Percentiles rank a stretch among this genome's conserved stretches.
These are phyloP conservation scores for Scarus forsteni DNA, from an alignment of 2,797 vertebrate species.

Conservation along the genomic window DNA sequence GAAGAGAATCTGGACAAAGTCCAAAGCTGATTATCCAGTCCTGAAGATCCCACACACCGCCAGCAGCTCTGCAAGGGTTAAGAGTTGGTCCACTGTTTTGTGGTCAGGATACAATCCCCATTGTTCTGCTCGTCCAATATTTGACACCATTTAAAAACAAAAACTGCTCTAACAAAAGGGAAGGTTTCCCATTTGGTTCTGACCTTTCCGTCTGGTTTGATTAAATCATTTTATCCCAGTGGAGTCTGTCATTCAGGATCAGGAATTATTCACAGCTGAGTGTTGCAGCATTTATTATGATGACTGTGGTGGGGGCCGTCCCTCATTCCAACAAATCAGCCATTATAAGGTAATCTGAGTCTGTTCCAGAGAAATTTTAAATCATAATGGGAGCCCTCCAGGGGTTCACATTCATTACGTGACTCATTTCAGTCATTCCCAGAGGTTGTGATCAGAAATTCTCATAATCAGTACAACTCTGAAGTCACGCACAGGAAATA, in stretches of 20 bases:
- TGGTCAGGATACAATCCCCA: too few relatives aligned
- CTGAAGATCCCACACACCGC: too few relatives aligned
- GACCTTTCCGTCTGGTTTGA: constrained; percentile 32
- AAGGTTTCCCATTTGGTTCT: background rate
- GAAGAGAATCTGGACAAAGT: too few relatives aligned
- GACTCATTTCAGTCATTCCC: constrained; percentile 34
- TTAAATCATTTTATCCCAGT: constrained; percentile 36
- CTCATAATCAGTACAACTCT: background rate
- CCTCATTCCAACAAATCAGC: constrained; percentile 37
- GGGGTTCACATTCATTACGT: constrained; percentile 47
- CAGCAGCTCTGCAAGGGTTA: too few relatives aligned
- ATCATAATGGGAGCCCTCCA: constrained; percentile 32
- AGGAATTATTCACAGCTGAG: constrained; percentile 53
- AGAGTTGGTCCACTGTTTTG: too few relatives aligned
- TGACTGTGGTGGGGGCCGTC: constrained; percentile 14
- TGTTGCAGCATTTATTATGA: constrained; percentile 37
- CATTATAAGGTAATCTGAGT: constrained; percentile 48
- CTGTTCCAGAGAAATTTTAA: constrained; percentile 29
- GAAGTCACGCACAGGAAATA: constrained; percentile 17
- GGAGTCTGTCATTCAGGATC: constrained; percentile 47
- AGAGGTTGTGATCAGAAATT: constrained; percentile 11
- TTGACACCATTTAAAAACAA: too few relatives aligned
- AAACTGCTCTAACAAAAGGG: constrained; percentile 6
- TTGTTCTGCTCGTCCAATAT: too few relatives aligned
- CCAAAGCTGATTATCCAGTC: too few relatives aligned